A percentile compares a stretch with the other conserved stretches of the same genome.
These are phyloP conservation scores for Epizoanthus illoricatus DNA, from an alignment of 92 coral and sea anemone species.

Conservation along the genomic window DNA sequence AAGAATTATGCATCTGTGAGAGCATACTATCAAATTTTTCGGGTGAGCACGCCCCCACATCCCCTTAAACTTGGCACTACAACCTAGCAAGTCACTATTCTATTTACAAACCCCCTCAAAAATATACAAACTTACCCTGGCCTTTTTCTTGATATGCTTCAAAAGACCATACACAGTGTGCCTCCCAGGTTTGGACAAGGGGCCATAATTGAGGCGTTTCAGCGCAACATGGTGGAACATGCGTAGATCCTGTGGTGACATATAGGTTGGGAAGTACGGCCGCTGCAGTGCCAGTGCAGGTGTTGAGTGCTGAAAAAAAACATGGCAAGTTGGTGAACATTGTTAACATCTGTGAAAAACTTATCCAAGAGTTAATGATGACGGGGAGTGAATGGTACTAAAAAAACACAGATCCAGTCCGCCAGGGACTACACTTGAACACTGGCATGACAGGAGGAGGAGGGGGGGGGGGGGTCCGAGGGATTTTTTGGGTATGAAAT, in stretches of 20 bases:
- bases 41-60: too few relatives aligned
- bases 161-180: constrained; percentile 86
- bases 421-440: too few relatives aligned
- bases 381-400: neutral
- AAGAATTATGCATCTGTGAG: too few relatives aligned
- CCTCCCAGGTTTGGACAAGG: constrained; percentile 83
- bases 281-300: constrained; percentile 92
- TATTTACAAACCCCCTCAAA: too few relatives aligned
- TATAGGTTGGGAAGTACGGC: constrained; percentile 95
- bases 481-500: too few relatives aligned
- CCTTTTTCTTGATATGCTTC: constrained; percentile 93
- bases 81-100: too few relatives aligned
- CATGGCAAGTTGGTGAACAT: neutral
- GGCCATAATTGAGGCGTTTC: constrained; percentile 70
- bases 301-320: constrained; percentile 76
- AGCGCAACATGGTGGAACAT: constrained; percentile 78
- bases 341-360: too few relatives aligned
- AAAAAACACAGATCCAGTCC: neutral
- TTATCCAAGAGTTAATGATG: too few relatives aligned
- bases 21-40: too few relatives aligned
- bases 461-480: too few relatives aligned
- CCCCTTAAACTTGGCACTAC: too few relatives aligned
- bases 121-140: constrained; percentile 63
- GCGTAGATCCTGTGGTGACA: constrained; percentile 78
- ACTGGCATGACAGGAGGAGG: too few relatives aligned